Evolutionary conservation across 2,113 vertebrate species (phyloP).

Genomic region (Plecotus auritus): DNA sequence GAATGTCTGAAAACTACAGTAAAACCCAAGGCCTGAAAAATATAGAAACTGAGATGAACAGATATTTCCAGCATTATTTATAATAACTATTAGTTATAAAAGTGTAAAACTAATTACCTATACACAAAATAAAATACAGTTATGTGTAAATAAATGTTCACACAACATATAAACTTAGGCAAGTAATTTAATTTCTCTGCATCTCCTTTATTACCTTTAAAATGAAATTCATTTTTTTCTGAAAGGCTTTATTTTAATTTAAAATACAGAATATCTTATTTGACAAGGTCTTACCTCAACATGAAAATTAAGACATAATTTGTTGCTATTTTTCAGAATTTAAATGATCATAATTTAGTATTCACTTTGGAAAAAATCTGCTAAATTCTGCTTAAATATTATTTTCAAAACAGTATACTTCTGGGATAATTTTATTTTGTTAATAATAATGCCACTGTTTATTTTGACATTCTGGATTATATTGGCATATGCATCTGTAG

Average conservation of each 20-base stretch:
- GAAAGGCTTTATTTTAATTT: background rate
- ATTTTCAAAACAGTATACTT: background rate
- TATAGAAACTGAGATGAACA: background rate
- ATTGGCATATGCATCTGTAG: background rate
- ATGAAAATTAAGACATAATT: background rate
- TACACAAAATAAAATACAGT: background rate
- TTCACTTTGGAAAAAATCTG: background rate
- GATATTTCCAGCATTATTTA: background rate
- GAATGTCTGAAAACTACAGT: background rate
- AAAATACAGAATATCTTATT: background rate
- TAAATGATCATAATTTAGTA: background rate
- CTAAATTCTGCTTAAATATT: background rate
- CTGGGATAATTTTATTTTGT: background rate
- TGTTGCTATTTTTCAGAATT: background rate
- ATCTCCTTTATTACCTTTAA: background rate
- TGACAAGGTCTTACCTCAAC: background rate
- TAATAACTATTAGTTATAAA: background rate
- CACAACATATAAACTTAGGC: too few relatives aligned
- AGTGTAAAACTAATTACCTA: background rate
- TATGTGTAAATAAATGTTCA: background rate
- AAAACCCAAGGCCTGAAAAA: background rate
- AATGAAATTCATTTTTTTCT: background rate
- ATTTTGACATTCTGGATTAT: slow-evolving; percentile 31
- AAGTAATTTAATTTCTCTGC: background rate
- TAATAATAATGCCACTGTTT: background rate